Conservation (phyloP, 2,888 invertebrate species). For the Trissolcus japonicus region DNA sequence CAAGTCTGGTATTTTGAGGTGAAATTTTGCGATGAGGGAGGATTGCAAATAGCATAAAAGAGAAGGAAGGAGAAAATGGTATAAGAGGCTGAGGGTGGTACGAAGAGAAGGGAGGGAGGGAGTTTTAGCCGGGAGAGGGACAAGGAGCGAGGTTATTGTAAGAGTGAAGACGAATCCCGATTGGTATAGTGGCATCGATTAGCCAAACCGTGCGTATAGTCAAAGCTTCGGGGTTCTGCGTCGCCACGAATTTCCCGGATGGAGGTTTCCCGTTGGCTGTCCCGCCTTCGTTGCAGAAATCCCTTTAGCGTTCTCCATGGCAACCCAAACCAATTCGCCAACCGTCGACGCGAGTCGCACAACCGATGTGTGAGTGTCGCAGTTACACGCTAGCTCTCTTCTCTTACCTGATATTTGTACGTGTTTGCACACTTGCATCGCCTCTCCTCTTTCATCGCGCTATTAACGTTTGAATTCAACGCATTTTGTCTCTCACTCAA, state of each 20-base stretch:
- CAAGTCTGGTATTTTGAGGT: slow-evolving; percentile 48
- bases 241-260: slow-evolving; percentile 74
- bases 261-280: slow-evolving; percentile 72
- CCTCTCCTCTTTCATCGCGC: slow-evolving; percentile 43
- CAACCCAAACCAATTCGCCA: slow-evolving; percentile 74
- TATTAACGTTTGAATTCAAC: slow-evolving; percentile 47
- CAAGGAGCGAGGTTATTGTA: slow-evolving; percentile 49
- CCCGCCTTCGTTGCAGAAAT: slow-evolving; percentile 66
- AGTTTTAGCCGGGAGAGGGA: slow-evolving; percentile 22
- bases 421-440: slow-evolving; percentile 31
- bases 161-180: slow-evolving; percentile 67
- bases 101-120: slow-evolving; percentile 47
- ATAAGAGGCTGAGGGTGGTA: slow-evolving; percentile 46
- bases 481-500: slow-evolving; percentile 18
- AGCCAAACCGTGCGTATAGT: slow-evolving; percentile 57
- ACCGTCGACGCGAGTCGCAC: slow-evolving; percentile 70
- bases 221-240: slow-evolving; percentile 63
- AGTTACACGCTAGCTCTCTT: slow-evolving; percentile 45
- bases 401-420: slow-evolving; percentile 50
- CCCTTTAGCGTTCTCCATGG: slow-evolving; percentile 71
- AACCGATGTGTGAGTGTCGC: slow-evolving; percentile 50
- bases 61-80: slow-evolving; percentile 37
- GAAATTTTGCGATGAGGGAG: slow-evolving; percentile 29
- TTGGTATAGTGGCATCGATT: slow-evolving; percentile 75
- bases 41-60: slow-evolving; percentile 47